phyloP scores from a whole-genome alignment of 2,113 vertebrate species.

The Rutilus rutilus region DNA sequence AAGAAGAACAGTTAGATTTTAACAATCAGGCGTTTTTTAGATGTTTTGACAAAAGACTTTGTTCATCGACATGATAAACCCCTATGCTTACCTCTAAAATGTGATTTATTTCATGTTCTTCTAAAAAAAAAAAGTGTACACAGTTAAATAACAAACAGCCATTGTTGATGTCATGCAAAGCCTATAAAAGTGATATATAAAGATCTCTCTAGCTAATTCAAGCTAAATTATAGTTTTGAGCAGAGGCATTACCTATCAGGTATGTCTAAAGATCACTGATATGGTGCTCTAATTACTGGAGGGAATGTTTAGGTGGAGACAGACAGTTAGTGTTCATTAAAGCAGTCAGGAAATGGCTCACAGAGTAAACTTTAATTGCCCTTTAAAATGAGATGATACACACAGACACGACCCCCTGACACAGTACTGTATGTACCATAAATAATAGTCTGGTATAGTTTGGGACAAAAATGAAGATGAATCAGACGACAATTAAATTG shows the following conservation, averaged over 20 bases:
- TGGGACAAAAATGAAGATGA: conserved; percentile 25
- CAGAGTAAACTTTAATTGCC: conserved; percentile 11
- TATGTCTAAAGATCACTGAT: neutral
- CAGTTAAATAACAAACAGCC: neutral
- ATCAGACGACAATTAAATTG: conserved; percentile 23
- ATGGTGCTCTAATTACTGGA: neutral
- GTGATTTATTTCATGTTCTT: neutral
- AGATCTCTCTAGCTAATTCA: neutral
- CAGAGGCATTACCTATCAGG: neutral
- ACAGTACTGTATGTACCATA: conserved; percentile 1
- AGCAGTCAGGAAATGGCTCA: neutral
- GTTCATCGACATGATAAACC: neutral
- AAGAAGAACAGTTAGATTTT: neutral
- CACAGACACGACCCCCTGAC: neutral
- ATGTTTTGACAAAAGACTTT: neutral
- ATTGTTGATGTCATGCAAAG: neutral
- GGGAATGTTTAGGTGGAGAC: neutral
- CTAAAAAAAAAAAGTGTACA: neutral
- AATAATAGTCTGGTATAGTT: conserved; percentile 10
- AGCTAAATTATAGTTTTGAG: neutral
- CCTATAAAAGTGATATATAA: neutral
- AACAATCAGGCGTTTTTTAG: neutral
- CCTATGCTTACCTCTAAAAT: neutral
- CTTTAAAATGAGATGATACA: neutral
- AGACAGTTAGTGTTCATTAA: conserved; percentile 19